Evolutionary conservation across 2,113 vertebrate genomes (phyloP).

Genomic region (Ploceus nigricollis): DNA sequence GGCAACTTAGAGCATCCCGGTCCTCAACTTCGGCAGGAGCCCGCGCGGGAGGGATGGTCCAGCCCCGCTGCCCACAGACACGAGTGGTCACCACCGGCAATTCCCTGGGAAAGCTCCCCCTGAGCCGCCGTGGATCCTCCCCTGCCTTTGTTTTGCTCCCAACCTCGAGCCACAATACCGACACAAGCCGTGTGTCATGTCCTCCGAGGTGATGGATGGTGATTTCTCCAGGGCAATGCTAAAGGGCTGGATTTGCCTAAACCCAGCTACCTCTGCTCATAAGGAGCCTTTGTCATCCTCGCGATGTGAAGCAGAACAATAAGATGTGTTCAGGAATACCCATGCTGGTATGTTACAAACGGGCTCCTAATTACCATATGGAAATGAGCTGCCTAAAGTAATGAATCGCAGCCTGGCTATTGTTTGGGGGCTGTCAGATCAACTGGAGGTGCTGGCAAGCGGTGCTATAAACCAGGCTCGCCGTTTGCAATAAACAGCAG

Average conservation of each 20-base stretch:
- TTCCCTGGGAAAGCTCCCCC: neutral
- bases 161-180: fast-evolving
- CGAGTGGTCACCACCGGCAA: fast-evolving
- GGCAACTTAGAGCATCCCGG: neutral
- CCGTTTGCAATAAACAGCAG: neutral
- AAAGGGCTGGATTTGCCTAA: neutral
- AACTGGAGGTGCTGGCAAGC: neutral
- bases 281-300: neutral
- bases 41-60: neutral
- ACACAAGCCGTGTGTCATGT: neutral
- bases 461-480: neutral
- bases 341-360: neutral
- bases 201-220: neutral
- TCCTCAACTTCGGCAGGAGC: neutral
- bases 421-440: neutral
- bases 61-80: fast-evolving
- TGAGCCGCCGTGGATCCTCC: neutral
- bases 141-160: neutral
- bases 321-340: neutral
- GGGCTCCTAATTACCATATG: neutral
- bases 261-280: fast-evolving
- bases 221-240: neutral
- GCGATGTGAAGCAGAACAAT: neutral
- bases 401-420: neutral
- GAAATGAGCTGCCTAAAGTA: neutral